Percentiles rank a stretch among this genome's conserved stretches.
Evolutionary conservation across 35 echinoderm and acorn worm genomes (phyloP).

Genomic region (Diadema setosum): DNA sequence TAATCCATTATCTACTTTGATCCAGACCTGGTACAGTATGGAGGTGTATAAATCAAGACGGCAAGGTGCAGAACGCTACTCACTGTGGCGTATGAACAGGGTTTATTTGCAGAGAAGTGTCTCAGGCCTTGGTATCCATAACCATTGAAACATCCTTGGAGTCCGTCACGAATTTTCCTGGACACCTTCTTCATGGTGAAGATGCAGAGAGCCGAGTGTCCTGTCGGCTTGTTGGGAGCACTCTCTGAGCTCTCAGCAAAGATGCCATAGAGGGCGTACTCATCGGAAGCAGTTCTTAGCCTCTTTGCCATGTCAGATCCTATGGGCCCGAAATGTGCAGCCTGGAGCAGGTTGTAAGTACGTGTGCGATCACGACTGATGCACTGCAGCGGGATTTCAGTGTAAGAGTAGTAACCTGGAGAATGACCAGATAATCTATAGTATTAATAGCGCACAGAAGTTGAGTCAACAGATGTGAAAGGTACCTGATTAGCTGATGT

Average conservation of each 20-base stretch:
- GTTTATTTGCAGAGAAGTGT: background rate
- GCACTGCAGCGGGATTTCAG: constrained; percentile 50
- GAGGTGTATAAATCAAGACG: background rate
- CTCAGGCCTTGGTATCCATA: constrained; percentile 34
- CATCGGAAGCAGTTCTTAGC: background rate
- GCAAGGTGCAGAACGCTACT: background rate
- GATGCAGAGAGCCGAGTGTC: constrained; percentile 51
- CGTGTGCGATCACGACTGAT: background rate
- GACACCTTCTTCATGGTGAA: constrained; percentile 36
- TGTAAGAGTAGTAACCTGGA: constrained; percentile 69
- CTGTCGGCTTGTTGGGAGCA: background rate
- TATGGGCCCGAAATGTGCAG: constrained; percentile 45
- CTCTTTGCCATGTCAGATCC: constrained; percentile 2
- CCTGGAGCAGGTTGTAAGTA: constrained; percentile 45
- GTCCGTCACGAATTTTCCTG: background rate
- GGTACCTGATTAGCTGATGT: no score
- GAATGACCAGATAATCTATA: no score
- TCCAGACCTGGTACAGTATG: background rate
- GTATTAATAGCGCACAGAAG: no score
- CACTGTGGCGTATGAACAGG: background rate
- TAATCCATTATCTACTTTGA: background rate
- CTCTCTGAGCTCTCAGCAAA: constrained; percentile 57
- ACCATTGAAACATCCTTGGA: constrained; percentile 42
- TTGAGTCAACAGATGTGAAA: no score
- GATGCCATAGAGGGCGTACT: constrained; percentile 17